These are phyloP conservation scores for Botrylloides violaceus DNA, from an alignment of 23 tunicate species.

Conservation along the genomic window DNA sequence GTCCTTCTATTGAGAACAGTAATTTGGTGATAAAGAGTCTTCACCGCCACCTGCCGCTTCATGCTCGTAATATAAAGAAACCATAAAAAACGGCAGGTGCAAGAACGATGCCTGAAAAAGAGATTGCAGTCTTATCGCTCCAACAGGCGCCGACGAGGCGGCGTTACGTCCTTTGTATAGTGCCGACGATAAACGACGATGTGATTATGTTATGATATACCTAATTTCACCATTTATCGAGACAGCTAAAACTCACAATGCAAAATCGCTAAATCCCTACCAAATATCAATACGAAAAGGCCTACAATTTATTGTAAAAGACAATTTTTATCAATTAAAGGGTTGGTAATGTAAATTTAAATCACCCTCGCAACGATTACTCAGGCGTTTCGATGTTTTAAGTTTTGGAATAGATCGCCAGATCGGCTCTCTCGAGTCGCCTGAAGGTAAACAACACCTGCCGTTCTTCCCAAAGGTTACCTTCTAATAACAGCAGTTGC, in stretches of 20 bases:
- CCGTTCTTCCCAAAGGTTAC: conserved; percentile 9
- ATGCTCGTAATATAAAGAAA: conserved; percentile 3
- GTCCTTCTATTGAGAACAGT: neutral
- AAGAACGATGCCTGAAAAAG: conserved; percentile 15
- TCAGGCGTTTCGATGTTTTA: too few relatives aligned
- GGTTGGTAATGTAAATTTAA: too few relatives aligned
- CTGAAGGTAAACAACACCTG: conserved; percentile 33
- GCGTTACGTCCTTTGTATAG: conserved; percentile 1
- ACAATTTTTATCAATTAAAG: too few relatives aligned
- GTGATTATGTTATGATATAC: conserved; percentile 15
- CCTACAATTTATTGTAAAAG: too few relatives aligned
- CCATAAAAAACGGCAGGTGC: conserved; percentile 36
- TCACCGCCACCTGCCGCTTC: conserved; percentile 28
- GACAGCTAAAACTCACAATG: neutral
- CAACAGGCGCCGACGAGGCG: conserved; percentile 22
- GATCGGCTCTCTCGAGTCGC: too few relatives aligned
- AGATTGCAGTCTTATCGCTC: conserved; percentile 25
- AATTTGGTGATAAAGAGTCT: conserved; percentile 1
- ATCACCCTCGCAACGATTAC: too few relatives aligned
- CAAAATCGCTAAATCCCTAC: too few relatives aligned
- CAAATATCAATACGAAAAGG: neutral
- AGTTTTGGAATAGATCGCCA: too few relatives aligned
- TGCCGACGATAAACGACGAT: conserved; percentile 17
- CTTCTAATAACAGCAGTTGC: neutral
- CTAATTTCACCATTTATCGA: neutral